Evolutionary conservation across 2,113 vertebrate species (phyloP).

Genomic region (Nothocercus nigrocapillus): DNA sequence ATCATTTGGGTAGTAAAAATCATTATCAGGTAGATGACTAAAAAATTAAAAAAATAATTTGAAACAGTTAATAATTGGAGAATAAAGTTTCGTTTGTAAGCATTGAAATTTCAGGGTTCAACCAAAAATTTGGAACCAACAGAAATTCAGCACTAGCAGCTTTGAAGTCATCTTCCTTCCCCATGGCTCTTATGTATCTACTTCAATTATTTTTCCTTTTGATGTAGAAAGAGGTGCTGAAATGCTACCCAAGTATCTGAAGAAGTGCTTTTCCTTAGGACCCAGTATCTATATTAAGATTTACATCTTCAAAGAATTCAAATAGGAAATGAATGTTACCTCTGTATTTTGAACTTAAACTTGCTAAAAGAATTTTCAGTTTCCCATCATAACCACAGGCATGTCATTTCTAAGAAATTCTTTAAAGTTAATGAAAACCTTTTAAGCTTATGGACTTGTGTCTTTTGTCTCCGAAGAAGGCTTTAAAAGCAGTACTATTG

Average conservation of each 20-base stretch:
- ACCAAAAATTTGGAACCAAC: neutral
- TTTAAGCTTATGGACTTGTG: neutral
- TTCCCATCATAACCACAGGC: neutral
- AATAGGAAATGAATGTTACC: neutral
- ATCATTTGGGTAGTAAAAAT: neutral
- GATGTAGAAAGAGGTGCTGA: neutral
- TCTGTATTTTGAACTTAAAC: neutral
- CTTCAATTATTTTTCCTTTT: neutral
- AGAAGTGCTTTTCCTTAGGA: neutral
- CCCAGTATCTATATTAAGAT: neutral
- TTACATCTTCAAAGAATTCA: neutral
- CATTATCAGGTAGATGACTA: neutral
- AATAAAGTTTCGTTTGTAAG: neutral
- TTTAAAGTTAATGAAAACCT: neutral
- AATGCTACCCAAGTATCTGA: neutral
- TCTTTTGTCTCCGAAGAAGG: neutral
- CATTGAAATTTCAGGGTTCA: neutral
- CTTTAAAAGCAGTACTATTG: neutral
- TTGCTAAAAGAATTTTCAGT: neutral
- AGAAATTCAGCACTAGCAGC: neutral
- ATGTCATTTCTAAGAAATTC: neutral
- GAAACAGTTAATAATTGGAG: neutral
- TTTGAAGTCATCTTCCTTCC: neutral
- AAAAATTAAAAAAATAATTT: neutral
- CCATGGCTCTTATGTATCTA: neutral